A percentile compares a stretch with the other conserved stretches of the same genome.
Conservation (phyloP, 1,140 invertebrate species). For the Brachionus sp. region DNA sequence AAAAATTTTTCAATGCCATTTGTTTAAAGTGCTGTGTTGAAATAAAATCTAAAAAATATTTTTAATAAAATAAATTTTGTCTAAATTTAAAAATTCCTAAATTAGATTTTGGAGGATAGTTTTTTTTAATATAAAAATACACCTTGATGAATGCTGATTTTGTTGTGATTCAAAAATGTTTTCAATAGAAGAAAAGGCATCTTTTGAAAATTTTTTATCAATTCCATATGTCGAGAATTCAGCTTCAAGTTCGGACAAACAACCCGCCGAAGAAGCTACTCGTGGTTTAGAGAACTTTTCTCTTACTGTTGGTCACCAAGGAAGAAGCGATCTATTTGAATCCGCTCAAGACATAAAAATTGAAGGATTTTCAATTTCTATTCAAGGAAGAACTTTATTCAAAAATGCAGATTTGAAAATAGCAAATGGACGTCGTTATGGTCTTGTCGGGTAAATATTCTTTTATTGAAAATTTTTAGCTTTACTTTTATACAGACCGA, state of each 20-base stretch:
- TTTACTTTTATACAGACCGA: conserved; percentile 65
- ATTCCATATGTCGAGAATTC: background rate
- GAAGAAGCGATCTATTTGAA: conserved; percentile 78
- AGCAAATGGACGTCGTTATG: conserved; percentile 87
- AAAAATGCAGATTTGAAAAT: conserved; percentile 91
- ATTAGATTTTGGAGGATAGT: background rate
- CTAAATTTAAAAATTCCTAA: background rate
- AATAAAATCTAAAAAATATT: background rate
- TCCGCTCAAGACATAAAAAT: conserved; percentile 94
- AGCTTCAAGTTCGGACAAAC: background rate
- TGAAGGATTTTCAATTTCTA: conserved; percentile 95
- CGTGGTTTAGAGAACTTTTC: conserved; percentile 75
- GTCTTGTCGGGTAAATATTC: conserved; percentile 73
- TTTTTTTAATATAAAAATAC: background rate
- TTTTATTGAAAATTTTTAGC: background rate
- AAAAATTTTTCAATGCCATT: too few relatives aligned
- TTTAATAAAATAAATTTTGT: background rate
- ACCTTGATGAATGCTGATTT: too few relatives aligned
- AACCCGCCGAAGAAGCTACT: background rate
- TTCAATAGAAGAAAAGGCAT: conserved; percentile 9
- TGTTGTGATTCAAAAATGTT: background rate
- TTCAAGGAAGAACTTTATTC: conserved; percentile 94
- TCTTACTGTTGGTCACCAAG: conserved; percentile 78
- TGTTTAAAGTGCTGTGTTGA: too few relatives aligned
- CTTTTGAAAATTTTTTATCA: background rate